Conservation (phyloP, 2,888 invertebrate genomes). For the Hypena proboscidalis region DNA sequence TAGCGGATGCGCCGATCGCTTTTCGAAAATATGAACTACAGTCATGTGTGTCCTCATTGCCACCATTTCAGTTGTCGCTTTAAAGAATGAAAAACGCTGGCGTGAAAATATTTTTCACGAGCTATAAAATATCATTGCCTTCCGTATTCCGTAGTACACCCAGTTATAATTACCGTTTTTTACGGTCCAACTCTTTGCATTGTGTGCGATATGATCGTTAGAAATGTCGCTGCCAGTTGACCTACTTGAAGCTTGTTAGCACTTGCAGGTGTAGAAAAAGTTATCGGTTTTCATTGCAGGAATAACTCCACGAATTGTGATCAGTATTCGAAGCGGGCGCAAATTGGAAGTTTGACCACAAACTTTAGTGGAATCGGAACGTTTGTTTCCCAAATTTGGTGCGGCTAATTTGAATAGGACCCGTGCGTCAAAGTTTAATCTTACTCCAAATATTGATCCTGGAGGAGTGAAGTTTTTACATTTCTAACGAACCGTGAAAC, state of each 20-base stretch:
- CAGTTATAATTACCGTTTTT: slow-evolving; percentile 46
- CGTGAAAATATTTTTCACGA: slow-evolving; percentile 36
- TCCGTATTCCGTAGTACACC: slow-evolving; percentile 15
- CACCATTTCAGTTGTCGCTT: slow-evolving; percentile 25
- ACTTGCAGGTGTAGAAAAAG: slow-evolving; percentile 43
- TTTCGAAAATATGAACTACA: slow-evolving; percentile 21
- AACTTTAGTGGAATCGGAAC: slow-evolving; percentile 49
- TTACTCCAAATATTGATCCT: slow-evolving; percentile 68
- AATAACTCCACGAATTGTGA: slow-evolving; percentile 39
- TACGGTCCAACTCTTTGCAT: slow-evolving; percentile 40
- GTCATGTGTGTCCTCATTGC: slow-evolving; percentile 13
- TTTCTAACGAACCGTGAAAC: slow-evolving; percentile 70
- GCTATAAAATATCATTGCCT: slow-evolving; percentile 29
- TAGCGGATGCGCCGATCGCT: slow-evolving; percentile 4
- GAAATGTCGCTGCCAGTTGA: slow-evolving; percentile 46
- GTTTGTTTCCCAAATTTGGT: slow-evolving; percentile 55
- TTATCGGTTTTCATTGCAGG: slow-evolving; percentile 31
- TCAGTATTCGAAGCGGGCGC: slow-evolving; percentile 53
- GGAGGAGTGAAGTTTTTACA: slow-evolving; percentile 69
- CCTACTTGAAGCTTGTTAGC: slow-evolving; percentile 45
- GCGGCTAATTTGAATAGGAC: slow-evolving; percentile 62
- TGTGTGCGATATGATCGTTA: slow-evolving; percentile 45
- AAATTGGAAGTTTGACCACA: slow-evolving; percentile 54
- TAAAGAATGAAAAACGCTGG: slow-evolving; percentile 26
- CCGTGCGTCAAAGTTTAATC: slow-evolving; percentile 66